phyloP scores from a whole-genome alignment of 1,140 invertebrate species.

The Leptonema lineaticorne region DNA sequence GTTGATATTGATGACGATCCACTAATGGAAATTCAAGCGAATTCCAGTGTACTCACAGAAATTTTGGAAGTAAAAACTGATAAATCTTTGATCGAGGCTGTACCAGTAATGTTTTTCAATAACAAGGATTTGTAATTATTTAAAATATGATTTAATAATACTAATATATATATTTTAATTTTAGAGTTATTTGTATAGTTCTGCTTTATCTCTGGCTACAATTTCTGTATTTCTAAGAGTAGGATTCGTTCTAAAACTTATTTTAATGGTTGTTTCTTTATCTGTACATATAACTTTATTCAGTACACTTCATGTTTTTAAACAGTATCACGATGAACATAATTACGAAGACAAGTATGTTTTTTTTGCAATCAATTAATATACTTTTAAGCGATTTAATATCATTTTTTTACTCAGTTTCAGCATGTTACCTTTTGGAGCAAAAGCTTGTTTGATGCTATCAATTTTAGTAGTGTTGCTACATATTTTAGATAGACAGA shows the following conservation, averaged over 20 bases:
- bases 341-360: slow-evolving; percentile 56
- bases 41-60: slow-evolving; percentile 13
- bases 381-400: slow-evolving; percentile 33
- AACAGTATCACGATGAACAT: slow-evolving; percentile 57
- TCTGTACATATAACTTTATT: slow-evolving; percentile 65
- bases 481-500: slow-evolving; percentile 80
- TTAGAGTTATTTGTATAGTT: slow-evolving; percentile 78
- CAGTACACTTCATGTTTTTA: slow-evolving; percentile 62
- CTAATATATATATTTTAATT: slow-evolving; percentile 44
- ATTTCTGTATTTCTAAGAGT: slow-evolving; percentile 83
- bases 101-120: slow-evolving; percentile 49
- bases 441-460: slow-evolving; percentile 64
- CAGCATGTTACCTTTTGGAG: slow-evolving; percentile 64
- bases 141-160: slow-evolving; percentile 3
- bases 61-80: slow-evolving; percentile 30
- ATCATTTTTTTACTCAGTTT: slow-evolving; percentile 66
- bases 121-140: not conserved
- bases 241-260: slow-evolving; percentile 79
- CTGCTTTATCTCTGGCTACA: slow-evolving; percentile 71
- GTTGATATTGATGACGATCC: slow-evolving; percentile 44
- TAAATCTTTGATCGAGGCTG: slow-evolving; percentile 44
- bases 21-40: slow-evolving; percentile 31
- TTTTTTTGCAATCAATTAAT: slow-evolving; percentile 37
- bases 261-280: slow-evolving; percentile 71
- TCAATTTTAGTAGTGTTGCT: slow-evolving; percentile 66